Percentiles rank a stretch among this genome's conserved stretches.
These are phyloP conservation scores for Euura lappo DNA, from an alignment of 1,140 invertebrate species.

Conservation along the genomic window DNA sequence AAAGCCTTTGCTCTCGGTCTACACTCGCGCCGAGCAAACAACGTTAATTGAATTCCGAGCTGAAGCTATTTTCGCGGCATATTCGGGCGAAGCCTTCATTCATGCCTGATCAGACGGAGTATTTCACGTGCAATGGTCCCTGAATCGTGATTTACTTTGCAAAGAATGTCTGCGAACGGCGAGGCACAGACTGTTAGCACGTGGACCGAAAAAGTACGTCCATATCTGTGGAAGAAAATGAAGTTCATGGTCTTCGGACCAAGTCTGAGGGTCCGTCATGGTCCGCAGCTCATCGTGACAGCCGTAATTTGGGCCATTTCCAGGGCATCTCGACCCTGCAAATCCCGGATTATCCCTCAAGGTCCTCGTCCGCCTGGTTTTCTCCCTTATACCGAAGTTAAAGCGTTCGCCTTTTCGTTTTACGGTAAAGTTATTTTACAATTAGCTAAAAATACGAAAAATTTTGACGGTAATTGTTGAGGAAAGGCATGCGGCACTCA, in stretches of 20 bases:
- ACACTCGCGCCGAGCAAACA: background rate
- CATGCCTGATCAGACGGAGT: background rate
- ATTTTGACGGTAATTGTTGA: background rate
- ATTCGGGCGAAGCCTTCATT: background rate
- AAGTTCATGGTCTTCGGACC: background rate
- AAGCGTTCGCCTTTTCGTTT: background rate
- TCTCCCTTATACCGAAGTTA: background rate
- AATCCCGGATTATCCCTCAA: conserved; percentile 10
- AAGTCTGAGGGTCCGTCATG: background rate
- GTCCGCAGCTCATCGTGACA: background rate
- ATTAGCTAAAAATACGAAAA: conserved; percentile 5
- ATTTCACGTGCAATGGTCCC: background rate
- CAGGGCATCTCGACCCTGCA: background rate
- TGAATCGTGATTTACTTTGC: background rate
- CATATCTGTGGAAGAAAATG: conserved; percentile 2
- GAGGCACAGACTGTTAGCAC: background rate
- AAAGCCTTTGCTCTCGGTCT: too few relatives aligned
- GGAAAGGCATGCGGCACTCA: background rate
- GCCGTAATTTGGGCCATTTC: background rate
- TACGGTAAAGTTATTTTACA: background rate
- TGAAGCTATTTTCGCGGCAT: background rate
- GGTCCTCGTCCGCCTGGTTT: background rate
- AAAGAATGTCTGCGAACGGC: background rate
- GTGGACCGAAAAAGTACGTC: background rate
- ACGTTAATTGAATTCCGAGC: background rate